A percentile compares a stretch with the other conserved stretches of the same genome.
phyloP scores from a whole-genome alignment of 2,113 vertebrate genomes.

The Melanerpes formicivorus region DNA sequence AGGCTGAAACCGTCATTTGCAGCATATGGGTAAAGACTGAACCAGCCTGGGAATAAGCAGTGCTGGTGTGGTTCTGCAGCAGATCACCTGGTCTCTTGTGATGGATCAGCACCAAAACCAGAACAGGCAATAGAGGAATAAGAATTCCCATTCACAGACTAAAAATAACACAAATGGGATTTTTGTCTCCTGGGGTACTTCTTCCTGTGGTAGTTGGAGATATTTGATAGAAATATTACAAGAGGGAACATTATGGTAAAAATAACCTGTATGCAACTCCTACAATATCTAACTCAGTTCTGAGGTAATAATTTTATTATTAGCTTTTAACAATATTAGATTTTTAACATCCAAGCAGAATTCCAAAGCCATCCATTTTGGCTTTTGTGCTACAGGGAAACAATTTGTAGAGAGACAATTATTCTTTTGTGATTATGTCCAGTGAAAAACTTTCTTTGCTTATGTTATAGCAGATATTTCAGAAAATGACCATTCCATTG shows the following conservation, averaged over 20 bases:
- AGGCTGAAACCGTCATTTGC: neutral
- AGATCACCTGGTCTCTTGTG: neutral
- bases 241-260: neutral
- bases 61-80: neutral
- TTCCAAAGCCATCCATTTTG: neutral
- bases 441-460: neutral
- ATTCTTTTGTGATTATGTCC: neutral
- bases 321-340: neutral
- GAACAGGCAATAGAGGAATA: neutral
- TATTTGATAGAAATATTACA: neutral
- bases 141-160: neutral
- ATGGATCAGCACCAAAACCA: neutral
- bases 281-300: neutral
- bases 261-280: neutral
- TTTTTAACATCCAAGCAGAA: neutral
- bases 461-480: neutral
- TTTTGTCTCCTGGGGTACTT: neutral
- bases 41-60: neutral
- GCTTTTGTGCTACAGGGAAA: neutral
- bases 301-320: neutral
- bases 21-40: neutral
- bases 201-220: neutral
- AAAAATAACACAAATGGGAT: neutral
- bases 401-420: accelerated
- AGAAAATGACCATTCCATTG: neutral